These are phyloP conservation scores for Orthonychiurus folsomi DNA, from an alignment of 2,888 invertebrate species.

Conservation along the genomic window DNA sequence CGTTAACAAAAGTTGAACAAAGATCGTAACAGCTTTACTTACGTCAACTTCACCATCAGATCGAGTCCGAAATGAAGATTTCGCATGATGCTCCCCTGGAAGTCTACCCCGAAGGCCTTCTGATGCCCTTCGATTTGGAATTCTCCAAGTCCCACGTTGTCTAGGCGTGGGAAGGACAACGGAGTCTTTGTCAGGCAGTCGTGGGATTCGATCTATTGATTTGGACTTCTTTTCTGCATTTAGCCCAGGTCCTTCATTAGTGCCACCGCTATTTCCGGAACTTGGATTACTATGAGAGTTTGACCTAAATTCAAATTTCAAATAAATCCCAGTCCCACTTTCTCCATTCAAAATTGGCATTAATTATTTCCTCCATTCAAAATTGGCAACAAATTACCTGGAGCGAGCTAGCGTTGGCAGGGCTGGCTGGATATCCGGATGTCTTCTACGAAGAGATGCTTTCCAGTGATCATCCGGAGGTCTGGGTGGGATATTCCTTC, in stretches of 20 bases:
- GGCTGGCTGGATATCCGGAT: constrained; percentile 58
- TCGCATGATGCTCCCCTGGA: constrained; percentile 14
- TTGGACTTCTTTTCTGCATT: constrained; percentile 30
- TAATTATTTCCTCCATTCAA: too few species aligned
- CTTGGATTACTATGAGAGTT: constrained; percentile 39
- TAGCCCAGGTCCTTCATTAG: constrained; percentile 12
- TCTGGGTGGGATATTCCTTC: constrained; percentile 24
- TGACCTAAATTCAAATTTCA: too few species aligned
- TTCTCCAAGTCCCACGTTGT: constrained; percentile 33
- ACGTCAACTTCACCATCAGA: constrained; percentile 40
- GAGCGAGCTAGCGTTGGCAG: constrained; percentile 52
- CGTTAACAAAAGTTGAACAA: too few species aligned
- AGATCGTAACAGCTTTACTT: constrained; percentile 8
- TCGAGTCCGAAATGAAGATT: constrained; percentile 24
- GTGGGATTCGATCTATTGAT: constrained; percentile 37
- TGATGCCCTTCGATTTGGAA: constrained; percentile 29
- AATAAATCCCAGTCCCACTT: too few species aligned
- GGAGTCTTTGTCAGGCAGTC: constrained; percentile 26
- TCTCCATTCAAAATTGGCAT: too few species aligned
- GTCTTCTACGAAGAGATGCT: constrained; percentile 54
- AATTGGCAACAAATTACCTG: too few species aligned
- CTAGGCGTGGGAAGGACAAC: neutral
- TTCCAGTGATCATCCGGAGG: constrained; percentile 51
- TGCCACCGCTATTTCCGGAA: constrained; percentile 26
- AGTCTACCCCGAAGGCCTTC: constrained; percentile 17